These are phyloP conservation scores for Periphyllus acericola DNA, from an alignment of 2,888 invertebrate genomes.

Conservation along the genomic window DNA sequence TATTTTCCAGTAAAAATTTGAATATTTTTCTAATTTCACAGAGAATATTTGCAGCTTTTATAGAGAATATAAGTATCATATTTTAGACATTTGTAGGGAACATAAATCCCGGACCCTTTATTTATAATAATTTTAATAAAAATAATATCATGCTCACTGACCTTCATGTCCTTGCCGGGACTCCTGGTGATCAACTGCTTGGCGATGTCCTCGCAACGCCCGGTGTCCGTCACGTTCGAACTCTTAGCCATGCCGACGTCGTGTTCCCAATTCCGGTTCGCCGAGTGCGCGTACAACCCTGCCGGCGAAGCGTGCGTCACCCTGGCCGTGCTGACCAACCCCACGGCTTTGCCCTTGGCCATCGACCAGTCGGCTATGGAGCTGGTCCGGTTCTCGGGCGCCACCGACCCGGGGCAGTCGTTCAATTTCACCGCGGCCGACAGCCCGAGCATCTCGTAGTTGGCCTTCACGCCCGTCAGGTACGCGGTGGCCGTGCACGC, in stretches of 20 bases:
- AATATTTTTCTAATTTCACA: too few relatives aligned
- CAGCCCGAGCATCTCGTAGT: constrained; percentile 75
- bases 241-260: constrained; percentile 71
- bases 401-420: constrained; percentile 66
- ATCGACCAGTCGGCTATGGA: constrained; percentile 81
- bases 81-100: too few relatives aligned
- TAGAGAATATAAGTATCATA: too few relatives aligned
- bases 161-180: constrained; percentile 77
- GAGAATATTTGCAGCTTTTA: too few relatives aligned
- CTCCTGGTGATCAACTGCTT: constrained; percentile 75
- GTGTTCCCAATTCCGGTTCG: constrained; percentile 78
- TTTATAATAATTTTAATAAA: too few relatives aligned
- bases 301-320: constrained; percentile 83
- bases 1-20: too few relatives aligned
- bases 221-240: constrained; percentile 68
- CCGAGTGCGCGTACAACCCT: constrained; percentile 77
- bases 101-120: too few relatives aligned
- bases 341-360: constrained; percentile 71
- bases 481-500: constrained; percentile 80
- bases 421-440: constrained; percentile 68
- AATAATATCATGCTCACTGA: constrained; percentile 66
- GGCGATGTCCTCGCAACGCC: constrained; percentile 78
- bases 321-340: constrained; percentile 77
- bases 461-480: constrained; percentile 78
- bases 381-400: constrained; percentile 69